Conservation (phyloP, 2,797 vertebrate species). For the Columba guinea region DNA sequence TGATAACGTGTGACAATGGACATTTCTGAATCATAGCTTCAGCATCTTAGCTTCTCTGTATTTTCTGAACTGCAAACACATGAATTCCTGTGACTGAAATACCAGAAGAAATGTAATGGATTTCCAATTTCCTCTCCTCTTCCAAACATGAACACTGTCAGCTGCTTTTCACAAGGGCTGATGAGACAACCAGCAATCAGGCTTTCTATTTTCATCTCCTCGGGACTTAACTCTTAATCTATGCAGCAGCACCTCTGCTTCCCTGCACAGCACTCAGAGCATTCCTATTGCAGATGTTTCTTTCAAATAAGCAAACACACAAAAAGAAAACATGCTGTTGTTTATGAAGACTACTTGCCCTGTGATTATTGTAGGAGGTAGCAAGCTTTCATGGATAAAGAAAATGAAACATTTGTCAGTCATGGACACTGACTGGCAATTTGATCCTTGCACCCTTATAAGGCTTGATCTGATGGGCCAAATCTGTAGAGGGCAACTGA, state of each 20-base stretch:
- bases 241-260: background rate
- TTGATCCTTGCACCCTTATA: background rate
- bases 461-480: background rate
- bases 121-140: slow-evolving; percentile 55
- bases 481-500: background rate
- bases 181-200: slow-evolving; percentile 65
- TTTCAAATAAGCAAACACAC: background rate
- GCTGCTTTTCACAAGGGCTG: slow-evolving; percentile 59
- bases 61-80: background rate
- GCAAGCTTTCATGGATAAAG: background rate
- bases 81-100: background rate
- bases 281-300: background rate
- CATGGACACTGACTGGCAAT: background rate
- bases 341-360: background rate
- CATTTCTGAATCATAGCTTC: background rate
- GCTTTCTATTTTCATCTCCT: slow-evolving; percentile 62
- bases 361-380: background rate
- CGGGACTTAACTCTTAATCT: slow-evolving; percentile 29
- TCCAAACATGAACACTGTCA: slow-evolving; percentile 43
- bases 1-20: background rate
- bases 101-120: slow-evolving; percentile 8
- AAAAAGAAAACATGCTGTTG: background rate
- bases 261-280: background rate
- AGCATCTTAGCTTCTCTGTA: background rate
- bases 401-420: background rate